Base-by-base conservation (phyloP, 2,113 vertebrate species). In the Edolisoma coerulescens region DNA sequence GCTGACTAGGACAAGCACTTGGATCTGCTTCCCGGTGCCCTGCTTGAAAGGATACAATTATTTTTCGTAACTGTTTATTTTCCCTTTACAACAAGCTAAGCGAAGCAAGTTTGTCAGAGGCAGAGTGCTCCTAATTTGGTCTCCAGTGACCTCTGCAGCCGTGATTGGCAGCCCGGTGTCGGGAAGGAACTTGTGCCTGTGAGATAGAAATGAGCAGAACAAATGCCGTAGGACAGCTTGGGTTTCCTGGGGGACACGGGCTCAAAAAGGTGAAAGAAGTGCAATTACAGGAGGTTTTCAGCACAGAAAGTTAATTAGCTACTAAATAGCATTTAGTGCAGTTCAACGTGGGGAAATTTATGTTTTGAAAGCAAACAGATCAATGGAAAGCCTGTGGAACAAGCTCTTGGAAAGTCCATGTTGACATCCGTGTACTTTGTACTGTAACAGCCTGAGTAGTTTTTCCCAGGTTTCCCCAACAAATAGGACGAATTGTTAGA, bases 231-330 rank as follows among this genome's bases (percentile, higher is more conserved):
- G 97, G 98, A 97, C 97, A 98, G 97, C 97, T 92, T 9, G 20
- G 44, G 4, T 24, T 98, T 96, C 97, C 97, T 35, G 13, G 89
- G 85, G 97, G 96, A 89, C 77, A 18, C 42, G 2, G 87, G 95
- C 93, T 79, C 84, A 26, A 89, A 95, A 49, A 98, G 90, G 96
- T 96, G 96, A 96, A 95, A 93, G 87, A 97, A 57, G 87, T 79
- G 95, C 98, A 98, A 96, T 98, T 98, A 98, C 95, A 96, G 96
- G 94, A 96, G 94, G 91, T 97, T 98, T 98, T 96, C 96, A 75
- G 95, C 97, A 41, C 73, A 71, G 97, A 97, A 98, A 97, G 97
- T 97, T 98, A 97, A 98, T 98, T 98, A 98, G 97, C 97, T 97
- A 96, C 97, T 98, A 97, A 98, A 97, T 89, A 98, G 98, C 97